Evolutionary conservation across 2,797 vertebrate species (phyloP).

Genomic region (Tauraco hartlaubi): DNA sequence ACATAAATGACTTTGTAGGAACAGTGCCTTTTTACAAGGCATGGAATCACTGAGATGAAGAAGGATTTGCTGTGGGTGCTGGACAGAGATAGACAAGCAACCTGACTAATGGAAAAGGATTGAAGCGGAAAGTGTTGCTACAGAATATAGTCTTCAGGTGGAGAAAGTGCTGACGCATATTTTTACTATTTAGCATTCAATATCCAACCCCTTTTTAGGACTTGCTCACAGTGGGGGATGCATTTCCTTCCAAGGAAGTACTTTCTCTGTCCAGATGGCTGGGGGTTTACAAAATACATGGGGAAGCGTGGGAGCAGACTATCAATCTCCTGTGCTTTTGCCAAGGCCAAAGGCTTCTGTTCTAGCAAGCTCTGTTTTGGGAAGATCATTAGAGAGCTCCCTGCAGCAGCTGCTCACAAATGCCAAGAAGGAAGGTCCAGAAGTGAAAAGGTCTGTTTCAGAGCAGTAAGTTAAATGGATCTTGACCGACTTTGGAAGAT

Average conservation of each 20-base stretch:
- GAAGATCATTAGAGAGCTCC: not conserved
- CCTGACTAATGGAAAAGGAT: not conserved
- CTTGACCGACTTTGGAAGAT: not conserved
- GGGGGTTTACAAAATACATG: not conserved
- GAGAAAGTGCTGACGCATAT: not conserved
- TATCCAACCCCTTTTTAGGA: not conserved
- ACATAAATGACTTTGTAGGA: not conserved
- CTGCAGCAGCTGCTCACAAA: slow-evolving; percentile 26
- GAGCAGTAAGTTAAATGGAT: not conserved
- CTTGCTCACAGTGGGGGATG: not conserved
- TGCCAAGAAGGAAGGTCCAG: slow-evolving; percentile 1
- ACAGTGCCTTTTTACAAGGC: not conserved
- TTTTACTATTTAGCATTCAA: not conserved
- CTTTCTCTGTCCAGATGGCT: slow-evolving; percentile 15
- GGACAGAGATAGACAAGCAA: not conserved
- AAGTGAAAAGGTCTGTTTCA: not conserved
- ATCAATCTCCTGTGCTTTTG: not conserved
- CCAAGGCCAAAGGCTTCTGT: slow-evolving; percentile 14
- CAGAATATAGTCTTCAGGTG: not conserved
- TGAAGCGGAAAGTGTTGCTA: not conserved
- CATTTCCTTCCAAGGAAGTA: not conserved
- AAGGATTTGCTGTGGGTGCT: not conserved
- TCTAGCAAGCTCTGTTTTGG: not conserved
- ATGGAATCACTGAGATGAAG: not conserved
- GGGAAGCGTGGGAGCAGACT: not conserved